A percentile compares a stretch with the other conserved stretches of the same genome.
These are phyloP conservation scores for Mellilla xanthometata DNA, from an alignment of 2,888 invertebrate genomes.

Conservation along the genomic window DNA sequence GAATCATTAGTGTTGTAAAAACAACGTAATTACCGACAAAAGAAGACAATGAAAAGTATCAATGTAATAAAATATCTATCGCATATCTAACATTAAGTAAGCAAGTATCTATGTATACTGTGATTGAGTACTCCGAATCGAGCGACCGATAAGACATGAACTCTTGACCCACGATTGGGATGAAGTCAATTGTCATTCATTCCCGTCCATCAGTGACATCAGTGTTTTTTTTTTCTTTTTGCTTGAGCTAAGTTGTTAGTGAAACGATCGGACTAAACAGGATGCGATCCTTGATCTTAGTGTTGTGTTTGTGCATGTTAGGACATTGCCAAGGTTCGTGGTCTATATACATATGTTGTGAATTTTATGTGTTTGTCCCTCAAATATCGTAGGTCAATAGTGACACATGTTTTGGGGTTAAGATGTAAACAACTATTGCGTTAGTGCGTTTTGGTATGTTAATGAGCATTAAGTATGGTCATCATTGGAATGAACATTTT, in stretches of 20 bases:
- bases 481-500: no score
- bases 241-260: no score
- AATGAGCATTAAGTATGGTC: background rate
- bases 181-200: background rate
- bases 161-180: slow-evolving; percentile 32
- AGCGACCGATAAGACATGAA: slow-evolving; percentile 43
- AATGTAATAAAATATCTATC: background rate
- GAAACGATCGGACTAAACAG: background rate
- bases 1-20: slow-evolving; percentile 1
- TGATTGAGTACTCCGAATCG: slow-evolving; percentile 23
- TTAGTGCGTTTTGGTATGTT: background rate
- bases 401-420: background rate
- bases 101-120: no score
- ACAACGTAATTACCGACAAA: slow-evolving; percentile 6
- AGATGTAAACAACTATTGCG: slow-evolving; percentile 4
- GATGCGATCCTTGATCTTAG: slow-evolving; percentile 10
- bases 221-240: no score
- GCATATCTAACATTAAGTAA: no score
- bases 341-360: slow-evolving; percentile 8
- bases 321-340: slow-evolving; percentile 21
- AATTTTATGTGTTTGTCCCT: background rate
- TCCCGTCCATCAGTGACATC: background rate
- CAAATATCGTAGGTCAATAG: background rate
- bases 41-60: slow-evolving; percentile 16
- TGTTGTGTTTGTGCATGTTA: slow-evolving; percentile 7